Conservation (phyloP, 2,113 vertebrate genomes). For the Artemisiospiza belli region DNA sequence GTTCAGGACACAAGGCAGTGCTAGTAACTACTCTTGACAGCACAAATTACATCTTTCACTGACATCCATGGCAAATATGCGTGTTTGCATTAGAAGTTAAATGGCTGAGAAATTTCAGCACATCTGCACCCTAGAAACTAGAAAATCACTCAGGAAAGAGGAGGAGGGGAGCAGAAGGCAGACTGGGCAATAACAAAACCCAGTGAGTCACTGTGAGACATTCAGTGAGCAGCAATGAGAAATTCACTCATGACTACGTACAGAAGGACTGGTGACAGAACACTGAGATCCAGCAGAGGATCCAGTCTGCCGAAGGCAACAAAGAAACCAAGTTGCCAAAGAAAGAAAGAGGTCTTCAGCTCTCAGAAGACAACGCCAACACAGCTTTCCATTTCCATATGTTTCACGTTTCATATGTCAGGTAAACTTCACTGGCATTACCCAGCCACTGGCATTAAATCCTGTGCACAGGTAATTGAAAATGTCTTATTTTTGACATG, state of each 20-base stretch:
- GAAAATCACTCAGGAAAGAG: slow-evolving; percentile 29
- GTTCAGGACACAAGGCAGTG: background rate
- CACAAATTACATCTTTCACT: slow-evolving; percentile 14
- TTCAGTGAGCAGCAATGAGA: background rate
- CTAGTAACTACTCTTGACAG: slow-evolving; percentile 20
- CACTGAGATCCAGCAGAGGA: slow-evolving; percentile 11
- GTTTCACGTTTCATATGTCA: background rate
- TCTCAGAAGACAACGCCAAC: too few species aligned
- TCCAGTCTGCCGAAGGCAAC: background rate
- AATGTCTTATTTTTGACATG: rapidly evolving
- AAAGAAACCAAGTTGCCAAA: background rate
- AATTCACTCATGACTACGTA: background rate
- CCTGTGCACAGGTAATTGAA: background rate
- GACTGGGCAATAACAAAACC: slow-evolving; percentile 27
- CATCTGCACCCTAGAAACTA: background rate
- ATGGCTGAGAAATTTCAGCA: slow-evolving; percentile 2
- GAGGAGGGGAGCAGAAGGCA: slow-evolving; percentile 50
- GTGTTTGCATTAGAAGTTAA: background rate
- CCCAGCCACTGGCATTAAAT: background rate
- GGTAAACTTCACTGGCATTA: background rate
- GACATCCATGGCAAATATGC: background rate
- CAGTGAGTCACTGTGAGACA: slow-evolving; percentile 37
- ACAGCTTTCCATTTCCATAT: background rate
- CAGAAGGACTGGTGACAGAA: background rate
- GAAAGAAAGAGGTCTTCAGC: background rate